phyloP scores from a whole-genome alignment of 2,113 vertebrate species.

The Eolophus roseicapilla region DNA sequence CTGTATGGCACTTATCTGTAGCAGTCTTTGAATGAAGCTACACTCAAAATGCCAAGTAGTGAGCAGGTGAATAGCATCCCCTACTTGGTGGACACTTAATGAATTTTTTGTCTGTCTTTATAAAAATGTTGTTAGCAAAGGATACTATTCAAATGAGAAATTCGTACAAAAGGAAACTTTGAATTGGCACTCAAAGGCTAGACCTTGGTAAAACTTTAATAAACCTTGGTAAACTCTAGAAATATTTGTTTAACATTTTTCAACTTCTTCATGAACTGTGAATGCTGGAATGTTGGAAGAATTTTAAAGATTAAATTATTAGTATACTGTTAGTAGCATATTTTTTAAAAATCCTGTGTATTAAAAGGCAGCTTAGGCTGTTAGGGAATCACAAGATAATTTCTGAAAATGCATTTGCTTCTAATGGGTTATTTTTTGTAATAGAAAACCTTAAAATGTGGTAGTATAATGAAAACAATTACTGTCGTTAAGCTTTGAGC shows the following conservation, averaged over 20 bases:
- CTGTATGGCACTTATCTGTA: accelerated
- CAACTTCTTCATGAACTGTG: not conserved
- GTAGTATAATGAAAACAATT: not conserved
- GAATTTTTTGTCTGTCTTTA: not conserved
- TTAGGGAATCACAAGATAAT: not conserved
- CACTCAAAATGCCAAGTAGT: not conserved
- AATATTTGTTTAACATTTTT: not conserved
- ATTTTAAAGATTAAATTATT: not conserved
- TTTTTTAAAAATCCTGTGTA: not conserved
- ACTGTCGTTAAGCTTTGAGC: not conserved
- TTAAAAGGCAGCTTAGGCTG: not conserved
- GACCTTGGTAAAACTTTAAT: not conserved
- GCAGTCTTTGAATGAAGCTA: not conserved
- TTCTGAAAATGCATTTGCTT: not conserved
- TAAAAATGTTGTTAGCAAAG: not conserved
- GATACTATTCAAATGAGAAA: not conserved
- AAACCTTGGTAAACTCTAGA: not conserved
- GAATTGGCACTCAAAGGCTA: not conserved
- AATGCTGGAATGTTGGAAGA: not conserved
- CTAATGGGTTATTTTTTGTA: not conserved
- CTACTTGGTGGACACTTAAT: not conserved
- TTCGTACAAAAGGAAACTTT: not conserved
- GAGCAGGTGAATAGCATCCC: not conserved
- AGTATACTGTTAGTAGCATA: not conserved
- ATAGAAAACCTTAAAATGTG: not conserved